A percentile compares a stretch with the other conserved stretches of the same genome.
phyloP scores from a whole-genome alignment of 2,797 vertebrate species.

The Xiphorhynchus erythropygius region DNA sequence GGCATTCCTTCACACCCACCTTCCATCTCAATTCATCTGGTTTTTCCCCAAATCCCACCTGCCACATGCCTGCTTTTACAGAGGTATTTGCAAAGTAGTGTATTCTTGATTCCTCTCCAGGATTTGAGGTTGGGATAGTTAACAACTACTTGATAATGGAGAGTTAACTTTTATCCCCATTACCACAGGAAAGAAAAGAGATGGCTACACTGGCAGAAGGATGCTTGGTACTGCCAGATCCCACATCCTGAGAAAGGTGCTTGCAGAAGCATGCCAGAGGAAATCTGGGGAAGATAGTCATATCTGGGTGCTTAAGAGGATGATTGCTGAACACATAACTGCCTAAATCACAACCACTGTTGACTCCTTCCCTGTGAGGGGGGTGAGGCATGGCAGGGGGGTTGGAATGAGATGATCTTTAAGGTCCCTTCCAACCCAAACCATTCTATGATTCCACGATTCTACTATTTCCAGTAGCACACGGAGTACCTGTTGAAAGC shows the following conservation, averaged over 20 bases:
- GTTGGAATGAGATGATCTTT: background rate
- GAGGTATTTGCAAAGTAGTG: background rate
- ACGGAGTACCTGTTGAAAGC: background rate
- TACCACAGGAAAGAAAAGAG: background rate
- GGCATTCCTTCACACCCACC: background rate
- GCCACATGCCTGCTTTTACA: background rate
- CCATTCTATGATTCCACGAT: background rate
- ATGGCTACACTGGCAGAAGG: background rate
- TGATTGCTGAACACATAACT: background rate
- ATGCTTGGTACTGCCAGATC: background rate
- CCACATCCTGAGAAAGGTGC: background rate
- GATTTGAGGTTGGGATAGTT: background rate
- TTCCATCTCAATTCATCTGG: background rate
- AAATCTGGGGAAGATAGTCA: background rate
- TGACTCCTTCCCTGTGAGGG: background rate
- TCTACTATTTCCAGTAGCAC: background rate
- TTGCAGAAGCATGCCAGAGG: background rate
- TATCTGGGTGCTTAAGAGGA: background rate
- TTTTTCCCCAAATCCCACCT: background rate
- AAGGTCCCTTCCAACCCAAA: background rate
- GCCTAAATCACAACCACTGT: background rate
- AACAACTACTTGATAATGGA: background rate
- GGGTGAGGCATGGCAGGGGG: background rate
- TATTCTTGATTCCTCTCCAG: background rate
- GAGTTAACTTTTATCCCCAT: background rate